These are phyloP conservation scores for Tupaia tana DNA, from an alignment of 2,113 vertebrate genomes.

Conservation along the genomic window DNA sequence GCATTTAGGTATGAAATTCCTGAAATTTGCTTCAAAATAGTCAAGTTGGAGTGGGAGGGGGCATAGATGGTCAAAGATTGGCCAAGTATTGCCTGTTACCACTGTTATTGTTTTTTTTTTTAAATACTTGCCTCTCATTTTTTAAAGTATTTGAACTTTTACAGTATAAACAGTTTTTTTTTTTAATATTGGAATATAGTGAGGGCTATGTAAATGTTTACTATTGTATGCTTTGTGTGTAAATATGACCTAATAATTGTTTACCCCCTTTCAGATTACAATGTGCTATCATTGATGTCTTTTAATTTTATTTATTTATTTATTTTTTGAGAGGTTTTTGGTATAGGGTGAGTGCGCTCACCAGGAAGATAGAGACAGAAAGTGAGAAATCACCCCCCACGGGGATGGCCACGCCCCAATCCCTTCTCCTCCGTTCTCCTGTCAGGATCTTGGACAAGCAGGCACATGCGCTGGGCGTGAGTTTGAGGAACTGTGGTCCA, in stretches of 20 bases:
- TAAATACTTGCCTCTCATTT: not conserved
- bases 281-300: not conserved
- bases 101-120: not conserved
- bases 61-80: not conserved
- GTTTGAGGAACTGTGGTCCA: too few species aligned
- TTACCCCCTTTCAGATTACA: constrained; percentile 13
- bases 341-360: too few species aligned
- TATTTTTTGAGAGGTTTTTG: too few species aligned
- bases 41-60: not conserved
- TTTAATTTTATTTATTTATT: too few species aligned
- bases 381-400: too few species aligned
- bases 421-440: too few species aligned
- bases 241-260: not conserved
- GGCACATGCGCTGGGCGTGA: too few species aligned
- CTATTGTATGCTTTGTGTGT: not conserved
- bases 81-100: not conserved
- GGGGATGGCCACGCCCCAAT: too few species aligned
- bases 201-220: not conserved
- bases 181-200: not conserved
- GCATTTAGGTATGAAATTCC: constrained; percentile 26
- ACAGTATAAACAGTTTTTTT: not conserved
- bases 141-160: constrained; percentile 26
- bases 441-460: too few species aligned
- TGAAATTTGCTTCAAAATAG: constrained; percentile 54
- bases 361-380: too few species aligned